Evolutionary conservation across 2,888 invertebrate species (phyloP).

Genomic region (Philopedon plagiatum): DNA sequence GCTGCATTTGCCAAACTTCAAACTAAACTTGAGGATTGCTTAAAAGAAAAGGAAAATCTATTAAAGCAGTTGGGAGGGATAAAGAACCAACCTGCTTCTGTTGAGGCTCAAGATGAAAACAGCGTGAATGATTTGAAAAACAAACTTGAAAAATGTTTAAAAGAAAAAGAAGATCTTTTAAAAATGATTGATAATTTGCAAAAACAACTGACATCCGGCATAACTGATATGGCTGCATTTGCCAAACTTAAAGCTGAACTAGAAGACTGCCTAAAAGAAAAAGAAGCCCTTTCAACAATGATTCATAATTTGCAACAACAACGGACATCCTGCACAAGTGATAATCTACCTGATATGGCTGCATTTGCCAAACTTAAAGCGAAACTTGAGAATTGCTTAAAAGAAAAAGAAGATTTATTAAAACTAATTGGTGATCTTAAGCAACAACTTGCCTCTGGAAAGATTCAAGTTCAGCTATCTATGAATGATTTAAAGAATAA

Average conservation of each 20-base stretch:
- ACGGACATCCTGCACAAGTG: background rate
- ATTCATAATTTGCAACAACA: constrained; percentile 16
- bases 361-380: constrained; percentile 38
- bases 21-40: constrained; percentile 33
- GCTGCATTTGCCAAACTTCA: constrained; percentile 24
- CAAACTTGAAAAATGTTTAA: constrained; percentile 25
- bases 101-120: background rate
- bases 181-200: constrained; percentile 26
- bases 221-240: background rate
- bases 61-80: constrained; percentile 19
- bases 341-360: constrained; percentile 26
- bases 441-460: constrained; percentile 13
- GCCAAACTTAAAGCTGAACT: constrained; percentile 1
- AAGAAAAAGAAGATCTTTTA: constrained; percentile 11
- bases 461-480: background rate
- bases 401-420: no score
- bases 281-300: constrained; percentile 1
- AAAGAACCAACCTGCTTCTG: background rate
- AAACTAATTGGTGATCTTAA: constrained; percentile 12
- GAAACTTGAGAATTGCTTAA: constrained; percentile 13
- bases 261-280: constrained; percentile 10
- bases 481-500: constrained; percentile 37
- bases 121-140: background rate
- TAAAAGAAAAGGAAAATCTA: constrained; percentile 27
- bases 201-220: constrained; percentile 21